Conservation (phyloP, 2,888 invertebrate genomes). For the Exocentrus adspersus region DNA sequence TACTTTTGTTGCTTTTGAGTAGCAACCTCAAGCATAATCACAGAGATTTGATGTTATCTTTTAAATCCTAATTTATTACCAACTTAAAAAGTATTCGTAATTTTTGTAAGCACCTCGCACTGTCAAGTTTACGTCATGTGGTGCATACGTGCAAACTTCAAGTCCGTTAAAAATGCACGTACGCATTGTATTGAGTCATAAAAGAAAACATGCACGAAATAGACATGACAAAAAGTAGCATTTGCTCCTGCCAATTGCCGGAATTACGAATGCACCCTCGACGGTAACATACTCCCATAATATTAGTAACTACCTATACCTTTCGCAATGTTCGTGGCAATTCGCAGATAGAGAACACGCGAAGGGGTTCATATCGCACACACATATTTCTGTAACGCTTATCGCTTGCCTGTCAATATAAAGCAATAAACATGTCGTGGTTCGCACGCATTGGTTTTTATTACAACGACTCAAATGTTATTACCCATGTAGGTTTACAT, state of each 20-base stretch:
- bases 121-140: too few relatives aligned
- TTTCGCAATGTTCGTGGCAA: slow-evolving; percentile 36
- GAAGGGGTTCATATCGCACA: slow-evolving; percentile 25
- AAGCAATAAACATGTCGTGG: slow-evolving; percentile 19
- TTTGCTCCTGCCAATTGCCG: slow-evolving; percentile 12
- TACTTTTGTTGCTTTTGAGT: slow-evolving; percentile 21
- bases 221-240: slow-evolving; percentile 15
- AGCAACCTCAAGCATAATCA: not conserved
- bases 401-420: slow-evolving; percentile 19
- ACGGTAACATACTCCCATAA: slow-evolving; percentile 17
- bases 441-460: slow-evolving; percentile 18
- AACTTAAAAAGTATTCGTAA: too few relatives aligned
- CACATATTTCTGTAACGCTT: slow-evolving; percentile 6
- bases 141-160: slow-evolving; percentile 6
- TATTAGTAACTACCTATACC: slow-evolving; percentile 22
- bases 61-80: too few relatives aligned
- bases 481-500: slow-evolving; percentile 3
- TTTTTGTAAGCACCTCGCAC: too few relatives aligned
- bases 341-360: slow-evolving; percentile 36
- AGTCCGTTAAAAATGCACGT: slow-evolving; percentile 2
- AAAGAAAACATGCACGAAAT: slow-evolving; percentile 19
- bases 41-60: not conserved
- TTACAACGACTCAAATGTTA: slow-evolving; percentile 11
- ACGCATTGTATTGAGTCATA: slow-evolving; percentile 18
- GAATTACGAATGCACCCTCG: slow-evolving; percentile 25